Conservation (phyloP, 2,888 invertebrate species). For the Erebia palarica region DNA sequence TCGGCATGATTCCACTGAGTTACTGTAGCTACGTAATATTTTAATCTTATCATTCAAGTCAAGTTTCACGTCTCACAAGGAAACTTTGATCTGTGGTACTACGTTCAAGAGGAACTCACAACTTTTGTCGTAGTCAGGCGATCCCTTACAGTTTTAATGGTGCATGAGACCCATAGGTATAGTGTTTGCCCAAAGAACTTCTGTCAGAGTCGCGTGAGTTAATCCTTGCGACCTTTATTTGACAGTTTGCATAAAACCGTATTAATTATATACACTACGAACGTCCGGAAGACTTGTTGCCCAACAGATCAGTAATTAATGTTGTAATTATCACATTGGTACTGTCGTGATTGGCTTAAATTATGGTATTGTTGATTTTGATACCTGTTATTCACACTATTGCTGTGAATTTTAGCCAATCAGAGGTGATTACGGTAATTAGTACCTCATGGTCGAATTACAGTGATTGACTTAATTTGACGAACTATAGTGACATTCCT, state of each 20-base stretch:
- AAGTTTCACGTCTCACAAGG: constrained; percentile 64
- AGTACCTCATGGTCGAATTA: too few relatives aligned
- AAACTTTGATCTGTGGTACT: constrained; percentile 71
- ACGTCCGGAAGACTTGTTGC: too few relatives aligned
- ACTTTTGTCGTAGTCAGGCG: constrained; percentile 15
- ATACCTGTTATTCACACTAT: too few relatives aligned
- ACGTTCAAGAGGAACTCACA: constrained; percentile 57
- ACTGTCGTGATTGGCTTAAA: too few relatives aligned
- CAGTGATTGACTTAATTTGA: too few relatives aligned
- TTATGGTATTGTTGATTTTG: too few relatives aligned
- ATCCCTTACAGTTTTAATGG: constrained; percentile 15
- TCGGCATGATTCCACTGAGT: constrained; percentile 55
- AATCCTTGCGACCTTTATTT: background rate
- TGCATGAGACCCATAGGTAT: constrained; percentile 9
- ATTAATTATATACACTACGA: too few relatives aligned
- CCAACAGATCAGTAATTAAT: too few relatives aligned
- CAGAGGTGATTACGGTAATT: too few relatives aligned
- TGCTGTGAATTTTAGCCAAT: too few relatives aligned
- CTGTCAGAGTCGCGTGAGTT: background rate
- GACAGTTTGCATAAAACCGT: background rate
- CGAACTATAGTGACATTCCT: too few relatives aligned
- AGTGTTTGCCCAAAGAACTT: background rate
- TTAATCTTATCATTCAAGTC: constrained; percentile 75
- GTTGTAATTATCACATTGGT: too few relatives aligned
- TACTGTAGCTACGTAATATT: constrained; percentile 72